These are phyloP conservation scores for Eurypyga helias DNA, from an alignment of 2,113 vertebrate genomes.

Conservation along the genomic window DNA sequence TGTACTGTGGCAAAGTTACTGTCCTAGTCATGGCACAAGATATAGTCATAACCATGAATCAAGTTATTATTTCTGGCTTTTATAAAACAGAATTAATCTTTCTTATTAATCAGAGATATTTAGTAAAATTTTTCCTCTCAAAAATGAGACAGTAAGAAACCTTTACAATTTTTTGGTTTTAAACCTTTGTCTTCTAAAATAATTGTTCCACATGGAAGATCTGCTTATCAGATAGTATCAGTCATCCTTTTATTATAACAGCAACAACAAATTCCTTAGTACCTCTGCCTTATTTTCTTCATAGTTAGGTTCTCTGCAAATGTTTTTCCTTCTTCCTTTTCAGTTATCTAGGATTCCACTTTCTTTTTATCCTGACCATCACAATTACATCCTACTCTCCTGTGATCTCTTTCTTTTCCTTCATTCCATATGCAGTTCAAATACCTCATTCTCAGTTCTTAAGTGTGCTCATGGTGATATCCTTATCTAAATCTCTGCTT, in stretches of 20 bases:
- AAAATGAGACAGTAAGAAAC: background rate
- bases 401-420: background rate
- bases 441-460: background rate
- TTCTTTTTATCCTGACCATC: background rate
- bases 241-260: background rate
- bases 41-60: background rate
- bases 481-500: conserved; percentile 2
- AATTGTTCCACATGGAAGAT: background rate
- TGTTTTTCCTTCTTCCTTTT: background rate
- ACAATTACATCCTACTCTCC: background rate
- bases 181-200: background rate
- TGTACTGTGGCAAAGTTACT: background rate
- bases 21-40: background rate
- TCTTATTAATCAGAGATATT: background rate
- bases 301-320: background rate
- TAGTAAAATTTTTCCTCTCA: background rate
- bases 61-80: background rate
- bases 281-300: background rate
- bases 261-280: background rate
- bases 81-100: background rate
- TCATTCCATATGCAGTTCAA: background rate
- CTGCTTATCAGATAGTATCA: background rate
- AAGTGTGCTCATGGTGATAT: background rate
- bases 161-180: background rate
- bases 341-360: background rate